Base-by-base conservation (phyloP, 2,113 vertebrate species). In the Vireo altiloquus region DNA sequence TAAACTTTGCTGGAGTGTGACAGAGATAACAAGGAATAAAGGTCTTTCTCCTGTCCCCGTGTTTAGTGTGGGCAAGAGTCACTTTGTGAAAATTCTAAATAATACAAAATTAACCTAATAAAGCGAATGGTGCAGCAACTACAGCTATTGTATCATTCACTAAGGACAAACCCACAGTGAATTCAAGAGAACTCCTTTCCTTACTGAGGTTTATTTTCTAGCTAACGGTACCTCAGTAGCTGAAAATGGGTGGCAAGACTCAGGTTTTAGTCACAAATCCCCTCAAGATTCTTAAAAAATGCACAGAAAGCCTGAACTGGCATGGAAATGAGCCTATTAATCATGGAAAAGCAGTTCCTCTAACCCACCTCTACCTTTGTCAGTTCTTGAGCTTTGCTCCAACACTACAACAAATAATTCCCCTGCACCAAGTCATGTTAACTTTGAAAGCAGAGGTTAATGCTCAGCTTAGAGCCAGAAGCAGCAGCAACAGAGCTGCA, bases 251-350 rank as follows among this genome's bases (percentile, higher is more conserved):
- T 20, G 11, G 23, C 35, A 82, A 57, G 35, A 54, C 23, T 37
- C 3, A 0, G 6, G 10, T 31, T 82, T 64, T 31, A 79, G 37
- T 57, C 44, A 63, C 27, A 80, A 71, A 6, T 0, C 0, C 14
- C 0, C 8, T 42, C 35, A 65, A 52, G 13, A 35, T 44, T 77
- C 28, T 46, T 10, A 86, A 66, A 63, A 90, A 92, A 83, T 6
- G 24, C 53, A 82, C 7, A 59, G 42, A 37, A 80, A 89, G 19
- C 17, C 60, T 81, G 24, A 89, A 59, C 18, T 44, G 64, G 35
- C 18, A 74, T 4, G 7, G 61, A 42, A 86, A 50, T 3, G 3
- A 60, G 25, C 2, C 21, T 35, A 33, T 33, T 46, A 40, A 39
- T 27, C 0, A 2, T 21, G 40, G 27, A 64, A 68, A 68, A 85